These are phyloP conservation scores for Chaetoderma sp. DNA, from an alignment of 2,888 invertebrate genomes.

Conservation along the genomic window DNA sequence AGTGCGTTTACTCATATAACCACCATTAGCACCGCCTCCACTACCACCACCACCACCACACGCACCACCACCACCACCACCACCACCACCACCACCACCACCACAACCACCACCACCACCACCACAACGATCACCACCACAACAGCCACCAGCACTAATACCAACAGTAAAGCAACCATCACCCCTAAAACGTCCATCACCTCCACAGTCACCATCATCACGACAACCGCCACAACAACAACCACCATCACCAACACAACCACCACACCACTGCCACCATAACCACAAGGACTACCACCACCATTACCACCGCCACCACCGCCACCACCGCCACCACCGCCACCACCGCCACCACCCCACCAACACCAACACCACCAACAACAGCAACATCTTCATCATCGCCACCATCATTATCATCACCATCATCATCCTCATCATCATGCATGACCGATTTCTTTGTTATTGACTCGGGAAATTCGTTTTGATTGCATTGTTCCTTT, in stretches of 20 bases:
- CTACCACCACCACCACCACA: no score
- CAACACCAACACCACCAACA: not conserved
- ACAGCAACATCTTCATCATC: not conserved
- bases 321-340: conserved; percentile 6
- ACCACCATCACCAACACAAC: not conserved
- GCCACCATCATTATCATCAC: not conserved
- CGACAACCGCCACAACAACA: not conserved
- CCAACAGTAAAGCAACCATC: not conserved
- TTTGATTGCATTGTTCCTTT: not conserved
- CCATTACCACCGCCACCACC: not conserved
- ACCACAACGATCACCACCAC: no score
- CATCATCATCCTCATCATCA: not conserved
- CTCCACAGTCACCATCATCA: not conserved
- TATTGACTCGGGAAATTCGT: not conserved
- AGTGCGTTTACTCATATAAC: no score
- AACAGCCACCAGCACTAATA: no score
- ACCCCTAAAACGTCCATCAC: not conserved
- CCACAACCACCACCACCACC: no score
- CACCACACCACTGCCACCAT: not conserved
- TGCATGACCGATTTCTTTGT: not conserved
- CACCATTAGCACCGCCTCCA: no score
- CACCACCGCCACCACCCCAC: not conserved
- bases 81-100: not conserved
- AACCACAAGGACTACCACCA: not conserved
- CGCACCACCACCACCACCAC: no score